A percentile compares a stretch with the other conserved stretches of the same genome.
Evolutionary conservation across 1,140 invertebrate species (phyloP).

Genomic region (Ceratina japonica): DNA sequence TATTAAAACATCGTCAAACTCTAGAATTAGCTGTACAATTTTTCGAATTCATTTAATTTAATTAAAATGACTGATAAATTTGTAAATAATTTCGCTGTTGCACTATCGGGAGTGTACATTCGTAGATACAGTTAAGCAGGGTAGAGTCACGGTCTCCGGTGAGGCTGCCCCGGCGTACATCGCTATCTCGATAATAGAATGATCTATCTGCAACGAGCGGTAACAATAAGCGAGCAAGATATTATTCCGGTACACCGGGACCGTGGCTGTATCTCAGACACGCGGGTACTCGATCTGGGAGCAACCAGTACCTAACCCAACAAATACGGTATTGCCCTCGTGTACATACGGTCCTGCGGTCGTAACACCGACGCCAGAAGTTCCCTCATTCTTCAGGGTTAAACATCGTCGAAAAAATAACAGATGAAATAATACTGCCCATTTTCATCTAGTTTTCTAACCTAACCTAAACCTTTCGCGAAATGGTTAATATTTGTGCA

Average conservation of each 20-base stretch:
- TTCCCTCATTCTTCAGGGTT: conserved; percentile 26
- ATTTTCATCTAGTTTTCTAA: too few species aligned
- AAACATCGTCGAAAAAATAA: conserved; percentile 47
- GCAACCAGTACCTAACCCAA: conserved; percentile 68
- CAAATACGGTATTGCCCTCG: conserved; percentile 74
- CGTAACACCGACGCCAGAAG: conserved; percentile 45
- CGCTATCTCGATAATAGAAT: conserved; percentile 74
- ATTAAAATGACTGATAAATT: too few species aligned
- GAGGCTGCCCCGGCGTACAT: conserved; percentile 34
- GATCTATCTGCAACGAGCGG: conserved; percentile 69
- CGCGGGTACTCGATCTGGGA: conserved; percentile 70
- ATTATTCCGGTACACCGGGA: conserved; percentile 62
- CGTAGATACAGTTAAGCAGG: background rate
- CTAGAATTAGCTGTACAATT: too few species aligned
- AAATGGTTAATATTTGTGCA: too few species aligned
- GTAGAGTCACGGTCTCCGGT: background rate
- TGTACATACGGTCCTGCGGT: conserved; percentile 65
- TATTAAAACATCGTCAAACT: too few species aligned
- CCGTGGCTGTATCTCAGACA: conserved; percentile 62
- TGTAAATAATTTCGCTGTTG: too few species aligned
- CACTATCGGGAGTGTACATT: background rate
- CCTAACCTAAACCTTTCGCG: too few species aligned
- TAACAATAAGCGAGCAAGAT: conserved; percentile 72
- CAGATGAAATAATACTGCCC: conserved; percentile 48
- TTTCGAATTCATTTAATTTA: too few species aligned